Conservation (phyloP, 1,140 invertebrate genomes). For the Leucophenga varia region DNA sequence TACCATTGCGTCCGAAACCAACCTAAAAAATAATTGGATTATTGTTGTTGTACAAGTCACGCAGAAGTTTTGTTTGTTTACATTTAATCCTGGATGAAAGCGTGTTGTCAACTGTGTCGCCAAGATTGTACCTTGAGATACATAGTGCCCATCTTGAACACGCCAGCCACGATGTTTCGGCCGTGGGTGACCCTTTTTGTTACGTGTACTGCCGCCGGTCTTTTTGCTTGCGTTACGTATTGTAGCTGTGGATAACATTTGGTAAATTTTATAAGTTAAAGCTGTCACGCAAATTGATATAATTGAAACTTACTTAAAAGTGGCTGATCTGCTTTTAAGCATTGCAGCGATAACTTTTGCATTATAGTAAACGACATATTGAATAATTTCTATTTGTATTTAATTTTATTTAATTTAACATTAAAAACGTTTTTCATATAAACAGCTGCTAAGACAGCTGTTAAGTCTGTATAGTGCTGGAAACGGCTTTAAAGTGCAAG, state of each 20-base stretch:
- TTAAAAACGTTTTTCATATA: no score
- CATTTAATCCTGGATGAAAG: conserved; percentile 80
- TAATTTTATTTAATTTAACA: no score
- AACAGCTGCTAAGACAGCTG: no score
- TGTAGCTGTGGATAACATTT: conserved; percentile 34
- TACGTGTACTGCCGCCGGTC: conserved; percentile 65
- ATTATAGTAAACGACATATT: conserved; percentile 49
- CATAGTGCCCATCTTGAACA: conserved; percentile 66
- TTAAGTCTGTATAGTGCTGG: no score
- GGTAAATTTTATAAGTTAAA: neutral
- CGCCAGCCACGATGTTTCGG: conserved; percentile 75
- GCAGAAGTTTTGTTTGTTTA: conserved; percentile 52
- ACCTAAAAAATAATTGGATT: conserved; percentile 61
- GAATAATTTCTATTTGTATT: conserved; percentile 12
- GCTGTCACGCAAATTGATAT: neutral
- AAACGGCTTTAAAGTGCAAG: no score
- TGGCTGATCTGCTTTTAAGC: conserved; percentile 44
- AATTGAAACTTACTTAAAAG: conserved; percentile 32
- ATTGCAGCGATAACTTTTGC: conserved; percentile 42
- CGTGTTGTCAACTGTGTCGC: conserved; percentile 68
- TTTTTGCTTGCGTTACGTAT: conserved; percentile 70
- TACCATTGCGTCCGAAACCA: conserved; percentile 73
- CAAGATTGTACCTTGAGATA: conserved; percentile 67
- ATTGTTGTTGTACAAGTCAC: neutral
- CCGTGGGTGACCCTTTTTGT: conserved; percentile 63